These are phyloP conservation scores for Eupristina koningsbergeri DNA, from an alignment of 1,140 invertebrate genomes.

Conservation along the genomic window DNA sequence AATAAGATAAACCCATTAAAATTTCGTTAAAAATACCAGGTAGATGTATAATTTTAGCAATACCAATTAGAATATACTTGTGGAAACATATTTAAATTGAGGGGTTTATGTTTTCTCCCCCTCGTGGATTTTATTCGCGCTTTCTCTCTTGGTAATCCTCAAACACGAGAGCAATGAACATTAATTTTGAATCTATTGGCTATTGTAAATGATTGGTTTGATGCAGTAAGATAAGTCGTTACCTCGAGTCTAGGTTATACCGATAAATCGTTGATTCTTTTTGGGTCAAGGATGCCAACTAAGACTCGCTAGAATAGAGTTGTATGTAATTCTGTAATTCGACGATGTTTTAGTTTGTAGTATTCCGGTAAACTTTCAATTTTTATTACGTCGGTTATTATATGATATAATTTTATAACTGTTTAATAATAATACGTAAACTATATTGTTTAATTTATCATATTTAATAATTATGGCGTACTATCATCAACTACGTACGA, in stretches of 20 bases:
- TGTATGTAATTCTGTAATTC: constrained; percentile 11
- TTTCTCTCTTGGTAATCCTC: neutral
- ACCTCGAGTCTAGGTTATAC: neutral
- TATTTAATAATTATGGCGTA: too few relatives aligned
- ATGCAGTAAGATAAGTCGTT: neutral
- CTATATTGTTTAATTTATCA: too few relatives aligned
- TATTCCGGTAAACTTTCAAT: too few relatives aligned
- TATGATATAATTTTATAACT: too few relatives aligned
- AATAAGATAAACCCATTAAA: too few relatives aligned
- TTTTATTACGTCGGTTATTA: too few relatives aligned
- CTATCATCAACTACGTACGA: too few relatives aligned
- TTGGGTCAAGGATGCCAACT: constrained; percentile 8
- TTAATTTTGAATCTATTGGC: neutral
- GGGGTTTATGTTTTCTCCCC: neutral
- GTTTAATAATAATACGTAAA: too few relatives aligned
- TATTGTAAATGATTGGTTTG: neutral
- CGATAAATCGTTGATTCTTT: neutral
- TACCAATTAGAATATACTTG: too few relatives aligned
- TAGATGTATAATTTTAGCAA: too few relatives aligned
- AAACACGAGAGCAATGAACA: neutral
- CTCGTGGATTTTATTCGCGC: neutral
- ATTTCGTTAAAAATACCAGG: too few relatives aligned
- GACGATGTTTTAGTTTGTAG: neutral
- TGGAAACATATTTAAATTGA: too few relatives aligned
- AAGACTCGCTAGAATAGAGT: neutral